Base-by-base conservation (phyloP, 2,113 vertebrate species). In the Sarotherodon lohbergeri region DNA sequence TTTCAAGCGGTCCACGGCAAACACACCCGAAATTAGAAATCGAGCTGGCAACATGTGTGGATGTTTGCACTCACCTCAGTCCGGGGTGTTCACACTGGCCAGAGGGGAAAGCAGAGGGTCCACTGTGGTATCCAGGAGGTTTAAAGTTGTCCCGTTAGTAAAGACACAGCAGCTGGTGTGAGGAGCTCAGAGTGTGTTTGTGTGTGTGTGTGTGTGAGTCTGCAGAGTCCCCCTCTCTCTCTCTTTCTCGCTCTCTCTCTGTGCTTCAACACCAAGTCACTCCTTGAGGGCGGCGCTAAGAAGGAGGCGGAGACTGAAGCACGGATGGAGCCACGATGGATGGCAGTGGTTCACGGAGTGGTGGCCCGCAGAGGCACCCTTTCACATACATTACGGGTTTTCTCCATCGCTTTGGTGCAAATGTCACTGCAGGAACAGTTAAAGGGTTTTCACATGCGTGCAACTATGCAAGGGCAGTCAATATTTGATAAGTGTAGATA, bases 141-240 rank as follows among this genome's bases (percentile, higher is more conserved):
- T 59, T 79, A 82, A 94, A 94, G 87, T 94, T 95, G 94, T 94
- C 92, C 95, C 90, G 94, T 94, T 91, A 91, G 86, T 84, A 8
- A 8, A 81, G 88, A 86, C 82, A 82, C 88, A 13, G 76, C 59
- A 39, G 78, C 82, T 81, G 87, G 22, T 3, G 19, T 52, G 71
- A 81, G 56, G 81, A 85, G 86, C 87, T 79, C 46, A 5, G 66
- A 16, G 88, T 81, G 73, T 80, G n/a, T 46, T 16, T 80, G 57
- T 56, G 27, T 59, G 71, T 22, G 22, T 36, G 57, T 46, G 80
- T 79, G 22, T 46, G 66, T 61, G 85, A n/a, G 81, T 85, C 90
- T 88, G 90, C 90, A 87, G 89, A 88, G 86, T 91, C 86, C 6
- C 10, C 91, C 32, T 27, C 56, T 16, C 56, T 57, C 54, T 82